phyloP scores from a whole-genome alignment of 2,113 vertebrate genomes.

The Dissostichus mawsoni region DNA sequence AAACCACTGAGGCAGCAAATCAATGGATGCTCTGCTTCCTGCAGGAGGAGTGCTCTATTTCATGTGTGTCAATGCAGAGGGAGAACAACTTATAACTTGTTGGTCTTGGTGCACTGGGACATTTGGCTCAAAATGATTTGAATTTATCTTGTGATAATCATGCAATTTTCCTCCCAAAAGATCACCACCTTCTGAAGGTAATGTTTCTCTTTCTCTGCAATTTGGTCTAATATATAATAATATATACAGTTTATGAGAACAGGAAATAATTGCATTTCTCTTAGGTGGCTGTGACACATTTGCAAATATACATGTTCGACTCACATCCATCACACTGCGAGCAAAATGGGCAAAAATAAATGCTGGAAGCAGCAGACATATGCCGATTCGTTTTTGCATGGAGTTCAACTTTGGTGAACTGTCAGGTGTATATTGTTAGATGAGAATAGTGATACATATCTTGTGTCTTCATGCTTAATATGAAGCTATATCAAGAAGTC shows the following conservation, averaged over 20 bases:
- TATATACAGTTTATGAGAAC: not conserved
- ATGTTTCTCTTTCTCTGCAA: not conserved
- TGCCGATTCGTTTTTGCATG: not conserved
- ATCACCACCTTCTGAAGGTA: not conserved
- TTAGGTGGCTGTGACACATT: no score
- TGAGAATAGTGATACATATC: not conserved
- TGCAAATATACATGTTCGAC: no score
- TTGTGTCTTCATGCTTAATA: not conserved
- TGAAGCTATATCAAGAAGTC: not conserved
- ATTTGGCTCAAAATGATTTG: constrained; percentile 6
- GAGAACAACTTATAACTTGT: not conserved
- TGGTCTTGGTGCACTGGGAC: not conserved
- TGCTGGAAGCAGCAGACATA: not conserved
- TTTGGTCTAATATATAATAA: not conserved
- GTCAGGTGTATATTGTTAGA: no score
- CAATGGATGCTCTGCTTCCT: constrained; percentile 68
- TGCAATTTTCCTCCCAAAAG: not conserved
- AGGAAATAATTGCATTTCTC: not conserved
- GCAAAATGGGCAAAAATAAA: no score
- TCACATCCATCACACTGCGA: no score
- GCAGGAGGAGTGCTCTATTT: constrained; percentile 27
- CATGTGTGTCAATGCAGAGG: constrained; percentile 6
- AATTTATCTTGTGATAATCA: constrained; percentile 13
- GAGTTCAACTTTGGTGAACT: no score
- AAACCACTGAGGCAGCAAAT: constrained; percentile 64